phyloP scores from a whole-genome alignment of 2,888 invertebrate genomes.

The Andrena hattorfiana region DNA sequence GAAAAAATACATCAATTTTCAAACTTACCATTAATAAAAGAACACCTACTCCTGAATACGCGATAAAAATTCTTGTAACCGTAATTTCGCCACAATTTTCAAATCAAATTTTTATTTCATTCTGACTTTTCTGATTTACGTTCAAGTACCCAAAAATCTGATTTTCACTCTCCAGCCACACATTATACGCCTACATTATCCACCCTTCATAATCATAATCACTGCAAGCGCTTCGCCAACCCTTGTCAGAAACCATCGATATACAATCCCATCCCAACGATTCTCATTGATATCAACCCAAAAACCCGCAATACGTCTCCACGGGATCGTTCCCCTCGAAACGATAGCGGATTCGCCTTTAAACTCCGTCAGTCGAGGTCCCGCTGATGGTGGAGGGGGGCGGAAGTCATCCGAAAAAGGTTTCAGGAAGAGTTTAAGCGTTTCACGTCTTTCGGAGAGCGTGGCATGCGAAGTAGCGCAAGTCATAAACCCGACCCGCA shows the following conservation, averaged over 20 bases:
- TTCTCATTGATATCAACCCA: background rate
- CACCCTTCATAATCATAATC: no score
- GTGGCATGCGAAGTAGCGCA: slow-evolving; percentile 59
- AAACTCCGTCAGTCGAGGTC: slow-evolving; percentile 1
- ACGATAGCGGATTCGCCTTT: background rate
- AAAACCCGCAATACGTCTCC: background rate
- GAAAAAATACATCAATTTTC: no score
- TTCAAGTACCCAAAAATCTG: no score
- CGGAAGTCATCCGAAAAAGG: slow-evolving; percentile 58
- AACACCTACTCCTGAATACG: no score
- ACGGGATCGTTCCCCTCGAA: background rate
- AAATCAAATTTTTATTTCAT: no score
- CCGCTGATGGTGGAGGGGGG: background rate
- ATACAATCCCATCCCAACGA: background rate
- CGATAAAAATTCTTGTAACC: no score
- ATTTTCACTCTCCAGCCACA: no score
- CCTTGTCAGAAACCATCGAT: slow-evolving; percentile 4
- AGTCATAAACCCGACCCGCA: slow-evolving; percentile 65
- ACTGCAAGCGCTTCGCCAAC: no score
- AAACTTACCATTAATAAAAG: no score
- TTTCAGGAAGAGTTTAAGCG: slow-evolving; percentile 62
- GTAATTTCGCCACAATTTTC: no score
- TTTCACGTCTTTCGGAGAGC: slow-evolving; percentile 58
- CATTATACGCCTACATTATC: no score
- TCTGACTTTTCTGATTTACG: no score